Percentiles rank a stretch among this genome's conserved stretches.
phyloP scores from a whole-genome alignment of 2,113 vertebrate species.

The Sinosuthora webbiana region DNA sequence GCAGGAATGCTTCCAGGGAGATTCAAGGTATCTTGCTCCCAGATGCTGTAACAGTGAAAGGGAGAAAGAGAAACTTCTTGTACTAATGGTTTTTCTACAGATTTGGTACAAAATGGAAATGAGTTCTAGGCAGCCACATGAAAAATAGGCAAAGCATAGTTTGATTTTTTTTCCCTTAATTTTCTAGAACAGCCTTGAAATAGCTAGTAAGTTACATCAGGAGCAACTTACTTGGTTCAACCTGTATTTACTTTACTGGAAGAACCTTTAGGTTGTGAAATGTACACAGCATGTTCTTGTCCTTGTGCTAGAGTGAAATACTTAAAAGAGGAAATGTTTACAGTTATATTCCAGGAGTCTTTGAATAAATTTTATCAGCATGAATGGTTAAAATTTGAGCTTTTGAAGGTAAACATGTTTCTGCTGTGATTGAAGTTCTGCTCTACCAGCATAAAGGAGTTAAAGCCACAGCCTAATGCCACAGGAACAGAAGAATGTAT shows the following conservation, averaged over 20 bases:
- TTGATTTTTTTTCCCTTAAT: neutral
- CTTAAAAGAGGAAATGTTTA: conserved; percentile 62
- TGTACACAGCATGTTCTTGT: conserved; percentile 28
- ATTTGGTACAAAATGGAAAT: neutral
- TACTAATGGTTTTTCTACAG: neutral
- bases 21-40: neutral
- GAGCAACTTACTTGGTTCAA: neutral
- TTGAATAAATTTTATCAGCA: neutral
- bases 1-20: neutral
- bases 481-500: neutral
- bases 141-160: neutral
- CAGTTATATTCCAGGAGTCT: conserved; percentile 45
- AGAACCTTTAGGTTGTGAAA: conserved; percentile 65
- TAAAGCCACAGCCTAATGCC: neutral
- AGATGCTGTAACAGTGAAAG: neutral
- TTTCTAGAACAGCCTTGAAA: neutral
- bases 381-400: conserved; percentile 11
- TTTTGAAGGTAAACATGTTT: conserved; percentile 17
- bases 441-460: neutral
- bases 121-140: neutral
- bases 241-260: conserved; percentile 45
- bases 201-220: neutral
- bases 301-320: conserved; percentile 39
- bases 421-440: neutral
- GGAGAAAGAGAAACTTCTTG: neutral